A percentile compares a stretch with the other conserved stretches of the same genome.
Conservation (phyloP, 1,140 invertebrate genomes). For the Ylistrum balloti region DNA sequence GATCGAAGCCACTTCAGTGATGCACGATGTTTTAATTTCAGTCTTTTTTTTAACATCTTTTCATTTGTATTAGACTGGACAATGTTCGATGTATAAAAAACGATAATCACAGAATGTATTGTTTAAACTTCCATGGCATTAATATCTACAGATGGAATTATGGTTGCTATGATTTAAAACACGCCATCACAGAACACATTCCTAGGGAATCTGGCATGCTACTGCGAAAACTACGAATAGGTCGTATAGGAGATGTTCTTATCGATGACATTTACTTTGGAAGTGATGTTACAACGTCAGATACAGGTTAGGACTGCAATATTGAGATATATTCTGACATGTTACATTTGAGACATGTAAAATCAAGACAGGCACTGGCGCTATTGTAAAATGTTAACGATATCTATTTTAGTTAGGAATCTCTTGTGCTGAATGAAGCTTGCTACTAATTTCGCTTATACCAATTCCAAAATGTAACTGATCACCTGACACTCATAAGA, state of each 20-base stretch:
- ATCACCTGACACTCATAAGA: background rate
- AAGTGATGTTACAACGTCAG: background rate
- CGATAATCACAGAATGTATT: too few relatives aligned
- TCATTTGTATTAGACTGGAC: too few relatives aligned
- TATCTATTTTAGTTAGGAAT: background rate
- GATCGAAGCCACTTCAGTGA: too few relatives aligned
- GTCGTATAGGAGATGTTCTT: background rate
- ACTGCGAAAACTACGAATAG: background rate
- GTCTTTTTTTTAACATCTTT: too few relatives aligned
- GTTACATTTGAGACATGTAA: background rate
- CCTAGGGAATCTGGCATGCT: background rate
- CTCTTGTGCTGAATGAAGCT: background rate
- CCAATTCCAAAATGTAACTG: background rate
- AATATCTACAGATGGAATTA: too few relatives aligned
- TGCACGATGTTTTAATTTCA: too few relatives aligned
- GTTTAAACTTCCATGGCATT: too few relatives aligned
- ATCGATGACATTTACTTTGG: background rate
- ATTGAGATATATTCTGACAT: background rate
- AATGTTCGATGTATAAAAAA: too few relatives aligned
- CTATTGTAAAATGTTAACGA: background rate
- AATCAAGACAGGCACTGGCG: background rate
- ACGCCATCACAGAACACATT: background rate
- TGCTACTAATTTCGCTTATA: too few relatives aligned
- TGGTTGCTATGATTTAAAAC: background rate
- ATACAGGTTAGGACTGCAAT: background rate